Evolutionary conservation across 2,888 invertebrate species (phyloP), one percentile per base, ranked within the genome.

Genomic region (Axea sp.): DNA sequence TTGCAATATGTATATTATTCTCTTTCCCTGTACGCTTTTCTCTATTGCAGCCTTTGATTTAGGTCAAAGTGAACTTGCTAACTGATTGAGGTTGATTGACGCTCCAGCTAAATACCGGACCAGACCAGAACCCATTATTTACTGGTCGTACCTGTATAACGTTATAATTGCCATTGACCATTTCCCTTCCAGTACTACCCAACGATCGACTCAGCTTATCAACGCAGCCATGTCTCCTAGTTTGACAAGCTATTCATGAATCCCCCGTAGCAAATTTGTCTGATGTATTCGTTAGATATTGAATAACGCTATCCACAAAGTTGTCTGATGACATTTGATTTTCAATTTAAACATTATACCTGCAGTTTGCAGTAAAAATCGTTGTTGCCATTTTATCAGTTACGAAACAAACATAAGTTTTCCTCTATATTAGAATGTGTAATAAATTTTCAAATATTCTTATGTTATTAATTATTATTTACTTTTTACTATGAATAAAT

Each of bases 31-130:
- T 17, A 45, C 67, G 49, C 62, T 65, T 49, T 39, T 51, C 45
- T 19, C 2, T 64, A 65, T 55, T 64, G 60, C 76, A 75, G 76
- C 74, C 78, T 78, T 82, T 83, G 83, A 83, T 85, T 84, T 82
- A 83, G 83, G 80, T 81, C 80, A 77, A 76, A 81, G 77, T 79
- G 74, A 77, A 77, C 74, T 78, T 78, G 80, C 81, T 84, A 83
- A 83, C 83, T 86, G 86, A 86, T 86, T 83, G 84, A 84, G 81
- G 80, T 82, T 86, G 86, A 86, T 85, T 85, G 85, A 86, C 84
- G 84, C 82, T 84, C 82, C 80, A 78, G 80, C 82, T 81, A 83
- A 85, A 84, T 84, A 82, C 82, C 79, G 80, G 81, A 80, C 82
- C 78, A 84, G 79, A 82, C 81, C 79, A 78, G 81, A 82, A 81